A percentile compares a stretch with the other conserved stretches of the same genome.
These are phyloP conservation scores for Pica pica DNA, from an alignment of 2,113 vertebrate species.

Conservation along the genomic window DNA sequence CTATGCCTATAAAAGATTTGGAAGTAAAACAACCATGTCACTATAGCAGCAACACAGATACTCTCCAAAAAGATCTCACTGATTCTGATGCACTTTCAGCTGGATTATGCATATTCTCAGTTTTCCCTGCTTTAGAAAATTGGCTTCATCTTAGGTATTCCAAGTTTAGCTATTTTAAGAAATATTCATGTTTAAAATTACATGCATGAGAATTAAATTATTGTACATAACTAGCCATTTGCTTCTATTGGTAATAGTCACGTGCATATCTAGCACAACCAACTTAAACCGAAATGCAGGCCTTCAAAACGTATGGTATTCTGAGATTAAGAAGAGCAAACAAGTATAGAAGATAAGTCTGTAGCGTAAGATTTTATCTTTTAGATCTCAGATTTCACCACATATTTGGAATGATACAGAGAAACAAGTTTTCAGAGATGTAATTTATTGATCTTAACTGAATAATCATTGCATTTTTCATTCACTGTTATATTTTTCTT, in stretches of 20 bases:
- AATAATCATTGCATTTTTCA: not conserved
- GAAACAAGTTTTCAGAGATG: not conserved
- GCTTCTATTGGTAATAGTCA: not conserved
- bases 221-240: not conserved
- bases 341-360: not conserved
- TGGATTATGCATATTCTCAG: not conserved
- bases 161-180: not conserved
- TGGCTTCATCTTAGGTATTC: not conserved
- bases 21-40: not conserved
- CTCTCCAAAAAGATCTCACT: not conserved
- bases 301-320: not conserved
- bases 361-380: not conserved
- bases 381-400: not conserved
- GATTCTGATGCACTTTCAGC: not conserved
- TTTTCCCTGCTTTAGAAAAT: not conserved
- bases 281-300: not conserved
- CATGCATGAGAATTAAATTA: not conserved
- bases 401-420: not conserved
- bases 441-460: not conserved
- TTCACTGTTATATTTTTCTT: not conserved
- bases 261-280: not conserved
- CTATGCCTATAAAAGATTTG: not conserved
- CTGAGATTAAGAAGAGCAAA: not conserved
- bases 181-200: not conserved
- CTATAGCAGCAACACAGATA: not conserved